Evolutionary conservation across 1,140 invertebrate species (phyloP), one percentile per base, ranked within the genome.

Genomic region (Trachymyrmex cornetzi): DNA sequence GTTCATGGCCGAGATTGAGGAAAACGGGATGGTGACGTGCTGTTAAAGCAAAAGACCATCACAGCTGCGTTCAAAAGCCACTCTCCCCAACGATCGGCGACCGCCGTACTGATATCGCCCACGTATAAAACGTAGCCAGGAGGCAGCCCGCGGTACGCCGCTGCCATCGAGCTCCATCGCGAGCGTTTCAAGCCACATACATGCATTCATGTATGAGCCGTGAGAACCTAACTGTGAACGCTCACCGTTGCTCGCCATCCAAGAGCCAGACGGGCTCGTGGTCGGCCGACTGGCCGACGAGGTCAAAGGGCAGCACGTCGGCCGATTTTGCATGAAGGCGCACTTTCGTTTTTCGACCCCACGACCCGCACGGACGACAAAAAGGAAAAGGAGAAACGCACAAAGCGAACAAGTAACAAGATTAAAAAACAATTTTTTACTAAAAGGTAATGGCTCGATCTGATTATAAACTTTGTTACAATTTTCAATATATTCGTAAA

Each of bases 171-270:
- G 85, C 79, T 14, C 90, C 88, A 90, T 92, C 90, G 90, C 84
- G 48, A 61, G 55, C 85, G 64, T 90, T 90, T 88, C 87, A 82
- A 80, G 34, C 86, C 85, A 63, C 86, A 92, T 90, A 92, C 92
- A 93, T 93, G 91, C 92, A 91, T 93, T 92, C 90, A 91, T 90
- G 92, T 92, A 90, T 91, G 90, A 93, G 92, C 93, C 94, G 94
- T 95, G 94, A 95, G 94, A 95, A 94, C 92, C 92, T 93, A 94
- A 94, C 94, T 94, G 93, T 93, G 91, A 94, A 93, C 93, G 87
- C 87, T 91, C 87, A 93, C 91, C 93, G 91, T 93, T 92, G 92
- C 89, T 91, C 91, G 89, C 86, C 86, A 81, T 88, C 72, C 72
- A 59, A 77, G 91, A 80, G 89, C 91, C 92, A 93, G 92, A 93